Percentiles rank a stretch among this genome's conserved stretches.
Evolutionary conservation across 2,797 vertebrate species (phyloP).

Genomic region (Tragopan temminckii): DNA sequence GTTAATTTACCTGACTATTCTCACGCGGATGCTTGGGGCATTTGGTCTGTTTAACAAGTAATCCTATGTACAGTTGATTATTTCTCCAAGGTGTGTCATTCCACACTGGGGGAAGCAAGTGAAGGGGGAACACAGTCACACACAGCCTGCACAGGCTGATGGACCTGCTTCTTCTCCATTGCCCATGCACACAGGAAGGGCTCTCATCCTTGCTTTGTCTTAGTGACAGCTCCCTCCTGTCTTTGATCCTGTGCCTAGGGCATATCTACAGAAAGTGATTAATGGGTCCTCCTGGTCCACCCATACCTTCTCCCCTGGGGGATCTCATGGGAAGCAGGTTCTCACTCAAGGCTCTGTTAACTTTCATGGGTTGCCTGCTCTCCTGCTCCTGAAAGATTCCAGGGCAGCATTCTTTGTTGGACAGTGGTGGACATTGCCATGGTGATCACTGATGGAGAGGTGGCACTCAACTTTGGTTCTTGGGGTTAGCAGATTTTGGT

Average conservation of each 20-base stretch:
- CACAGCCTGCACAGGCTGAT: fast-evolving
- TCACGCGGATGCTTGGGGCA: neutral
- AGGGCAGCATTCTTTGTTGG: neutral
- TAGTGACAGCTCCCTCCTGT: neutral
- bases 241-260: neutral
- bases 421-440: neutral
- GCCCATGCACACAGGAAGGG: fast-evolving
- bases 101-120: neutral
- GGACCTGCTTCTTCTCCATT: neutral
- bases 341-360: neutral
- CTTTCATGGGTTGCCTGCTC: neutral
- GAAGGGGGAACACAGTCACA: neutral
- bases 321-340: neutral
- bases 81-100: neutral
- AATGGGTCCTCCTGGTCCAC: fast-evolving
- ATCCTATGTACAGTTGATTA: neutral
- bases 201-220: neutral
- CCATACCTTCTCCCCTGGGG: neutral
- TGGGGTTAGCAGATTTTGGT: neutral
- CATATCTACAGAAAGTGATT: neutral
- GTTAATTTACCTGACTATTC: neutral
- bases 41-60: neutral
- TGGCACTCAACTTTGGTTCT: neutral
- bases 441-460: neutral
- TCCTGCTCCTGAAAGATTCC: neutral